These are phyloP conservation scores for Burhinus oedicnemus DNA, from an alignment of 2,113 vertebrate species.

Conservation along the genomic window DNA sequence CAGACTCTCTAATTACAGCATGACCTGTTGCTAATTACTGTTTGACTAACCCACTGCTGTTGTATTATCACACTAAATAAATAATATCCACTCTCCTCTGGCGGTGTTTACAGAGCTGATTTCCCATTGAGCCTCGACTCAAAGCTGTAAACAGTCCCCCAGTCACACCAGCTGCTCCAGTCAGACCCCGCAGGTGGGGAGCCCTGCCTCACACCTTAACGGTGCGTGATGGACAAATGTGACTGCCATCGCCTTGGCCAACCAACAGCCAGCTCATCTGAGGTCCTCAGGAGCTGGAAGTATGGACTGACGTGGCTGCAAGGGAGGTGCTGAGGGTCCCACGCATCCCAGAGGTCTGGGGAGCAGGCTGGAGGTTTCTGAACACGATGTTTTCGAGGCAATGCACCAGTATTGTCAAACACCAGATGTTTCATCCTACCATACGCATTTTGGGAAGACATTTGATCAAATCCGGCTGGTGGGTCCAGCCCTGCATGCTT, in stretches of 20 bases:
- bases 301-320: fast-evolving
- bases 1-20: slow-evolving; percentile 4
- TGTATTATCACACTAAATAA: background rate
- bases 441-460: background rate
- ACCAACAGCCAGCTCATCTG: background rate
- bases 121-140: background rate
- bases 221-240: background rate
- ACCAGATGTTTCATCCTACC: background rate
- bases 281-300: background rate
- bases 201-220: background rate
- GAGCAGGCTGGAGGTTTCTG: background rate
- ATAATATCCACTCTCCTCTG: background rate
- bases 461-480: background rate
- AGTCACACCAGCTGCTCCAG: background rate
- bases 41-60: slow-evolving; percentile 21
- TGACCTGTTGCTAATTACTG: slow-evolving; percentile 41
- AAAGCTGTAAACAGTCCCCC: background rate
- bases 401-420: fast-evolving
- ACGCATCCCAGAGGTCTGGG: fast-evolving
- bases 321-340: background rate
- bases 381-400: fast-evolving
- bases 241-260: background rate
- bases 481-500: background rate
- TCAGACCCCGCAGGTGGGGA: background rate
- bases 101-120: background rate